Percentiles rank a stretch among this genome's conserved stretches.
Evolutionary conservation across 2,888 invertebrate genomes (phyloP).

Genomic region (Neocrepidodera transversa): DNA sequence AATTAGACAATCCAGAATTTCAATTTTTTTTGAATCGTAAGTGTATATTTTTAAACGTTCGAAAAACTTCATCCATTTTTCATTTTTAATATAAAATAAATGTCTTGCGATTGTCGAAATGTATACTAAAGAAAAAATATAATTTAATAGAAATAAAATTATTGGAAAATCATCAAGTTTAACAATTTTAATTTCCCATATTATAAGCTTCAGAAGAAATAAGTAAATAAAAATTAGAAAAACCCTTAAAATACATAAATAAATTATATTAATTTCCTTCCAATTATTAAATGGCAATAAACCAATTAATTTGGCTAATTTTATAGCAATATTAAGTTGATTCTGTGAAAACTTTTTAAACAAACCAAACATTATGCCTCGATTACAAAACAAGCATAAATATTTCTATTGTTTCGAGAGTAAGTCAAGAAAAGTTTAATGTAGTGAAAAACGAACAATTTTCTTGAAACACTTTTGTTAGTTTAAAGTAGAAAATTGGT

Average conservation of each 20-base stretch:
- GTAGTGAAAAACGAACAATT: too few relatives aligned
- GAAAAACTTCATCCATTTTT: neutral
- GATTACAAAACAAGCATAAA: too few relatives aligned
- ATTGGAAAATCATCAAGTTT: neutral
- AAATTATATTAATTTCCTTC: neutral
- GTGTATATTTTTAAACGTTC: neutral
- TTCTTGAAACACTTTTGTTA: too few relatives aligned
- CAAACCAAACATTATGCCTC: too few relatives aligned
- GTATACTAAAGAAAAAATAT: neutral
- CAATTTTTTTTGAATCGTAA: neutral
- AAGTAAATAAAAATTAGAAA: neutral
- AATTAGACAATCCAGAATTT: neutral
- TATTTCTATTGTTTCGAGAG: too few relatives aligned
- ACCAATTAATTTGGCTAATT: neutral
- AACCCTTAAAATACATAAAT: neutral
- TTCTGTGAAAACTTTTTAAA: neutral
- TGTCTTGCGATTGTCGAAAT: neutral
- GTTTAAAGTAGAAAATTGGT: neutral
- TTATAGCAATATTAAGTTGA: neutral
- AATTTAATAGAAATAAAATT: neutral
- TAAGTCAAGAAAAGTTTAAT: too few relatives aligned
- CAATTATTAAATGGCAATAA: neutral
- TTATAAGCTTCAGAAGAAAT: neutral
- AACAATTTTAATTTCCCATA: neutral
- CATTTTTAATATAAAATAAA: neutral